These are phyloP conservation scores for Scylla paramamosain DNA, from an alignment of 1,140 invertebrate species.

Conservation along the genomic window DNA sequence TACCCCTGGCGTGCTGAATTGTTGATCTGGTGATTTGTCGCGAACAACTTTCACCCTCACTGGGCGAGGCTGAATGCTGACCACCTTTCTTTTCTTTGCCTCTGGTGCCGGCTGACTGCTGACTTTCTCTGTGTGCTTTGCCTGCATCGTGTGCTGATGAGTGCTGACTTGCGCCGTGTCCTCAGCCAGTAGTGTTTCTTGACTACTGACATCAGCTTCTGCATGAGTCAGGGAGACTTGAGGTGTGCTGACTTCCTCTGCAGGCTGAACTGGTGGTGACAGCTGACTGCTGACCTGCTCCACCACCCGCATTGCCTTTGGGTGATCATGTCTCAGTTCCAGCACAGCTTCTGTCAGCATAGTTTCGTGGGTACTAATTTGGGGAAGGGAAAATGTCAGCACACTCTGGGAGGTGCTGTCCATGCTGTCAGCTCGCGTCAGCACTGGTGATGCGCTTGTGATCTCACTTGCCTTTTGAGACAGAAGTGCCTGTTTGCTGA, in stretches of 20 bases:
- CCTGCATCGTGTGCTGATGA: neutral
- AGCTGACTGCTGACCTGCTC: neutral
- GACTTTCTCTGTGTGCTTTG: neutral
- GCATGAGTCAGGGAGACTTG: neutral
- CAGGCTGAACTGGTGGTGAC: neutral
- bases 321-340: neutral
- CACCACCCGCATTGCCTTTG: neutral
- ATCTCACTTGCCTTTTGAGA: neutral
- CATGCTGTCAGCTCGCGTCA: neutral
- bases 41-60: neutral
- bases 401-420: neutral
- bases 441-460: neutral
- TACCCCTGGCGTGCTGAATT: neutral
- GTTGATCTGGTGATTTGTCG: neutral
- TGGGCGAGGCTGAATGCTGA: neutral
- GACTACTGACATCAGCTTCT: neutral
- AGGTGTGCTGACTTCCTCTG: neutral
- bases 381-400: neutral
- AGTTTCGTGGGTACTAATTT: neutral
- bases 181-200: neutral
- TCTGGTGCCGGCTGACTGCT: neutral
- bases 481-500: neutral
- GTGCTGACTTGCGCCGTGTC: neutral
- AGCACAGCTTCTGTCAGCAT: neutral
- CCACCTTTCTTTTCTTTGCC: too few species aligned